These are phyloP conservation scores for Drosophila ercepeae DNA, from an alignment of 1,140 invertebrate species.

Conservation along the genomic window DNA sequence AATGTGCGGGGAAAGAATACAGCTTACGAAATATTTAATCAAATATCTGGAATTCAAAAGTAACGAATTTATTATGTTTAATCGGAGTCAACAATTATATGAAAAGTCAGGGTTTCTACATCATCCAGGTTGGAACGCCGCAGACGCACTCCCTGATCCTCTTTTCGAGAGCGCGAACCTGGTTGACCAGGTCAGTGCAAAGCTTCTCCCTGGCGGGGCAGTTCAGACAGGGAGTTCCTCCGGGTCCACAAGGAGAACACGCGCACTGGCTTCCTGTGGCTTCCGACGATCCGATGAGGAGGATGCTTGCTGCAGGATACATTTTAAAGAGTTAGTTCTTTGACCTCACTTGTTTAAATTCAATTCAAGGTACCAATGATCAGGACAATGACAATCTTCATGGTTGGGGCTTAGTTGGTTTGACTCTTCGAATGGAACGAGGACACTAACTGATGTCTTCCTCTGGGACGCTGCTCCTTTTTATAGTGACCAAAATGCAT, in stretches of 20 bases:
- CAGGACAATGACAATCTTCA: not conserved
- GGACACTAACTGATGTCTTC: not conserved
- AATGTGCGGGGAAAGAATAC: too few relatives aligned
- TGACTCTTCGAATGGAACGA: not conserved
- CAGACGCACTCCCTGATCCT: not conserved
- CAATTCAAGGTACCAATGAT: not conserved
- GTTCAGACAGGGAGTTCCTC: not conserved
- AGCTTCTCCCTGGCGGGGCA: not conserved
- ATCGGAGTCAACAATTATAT: not conserved
- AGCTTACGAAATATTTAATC: not conserved
- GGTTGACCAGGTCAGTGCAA: not conserved
- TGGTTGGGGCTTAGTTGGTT: not conserved
- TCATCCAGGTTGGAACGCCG: not conserved
- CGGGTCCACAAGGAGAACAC: slow-evolving; percentile 1
- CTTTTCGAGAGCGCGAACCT: not conserved
- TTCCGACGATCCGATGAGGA: not conserved
- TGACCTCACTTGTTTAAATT: not conserved
- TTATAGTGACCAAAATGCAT: slow-evolving; percentile 5
- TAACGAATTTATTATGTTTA: not conserved
- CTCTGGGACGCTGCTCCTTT: not conserved
- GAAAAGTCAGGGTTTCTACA: not conserved
- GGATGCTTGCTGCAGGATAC: not conserved
- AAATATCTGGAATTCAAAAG: not conserved
- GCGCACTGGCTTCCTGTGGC: not conserved
- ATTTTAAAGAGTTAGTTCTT: not conserved